These are phyloP conservation scores for Erebia aethiops DNA, from an alignment of 2,888 invertebrate genomes.

Conservation along the genomic window DNA sequence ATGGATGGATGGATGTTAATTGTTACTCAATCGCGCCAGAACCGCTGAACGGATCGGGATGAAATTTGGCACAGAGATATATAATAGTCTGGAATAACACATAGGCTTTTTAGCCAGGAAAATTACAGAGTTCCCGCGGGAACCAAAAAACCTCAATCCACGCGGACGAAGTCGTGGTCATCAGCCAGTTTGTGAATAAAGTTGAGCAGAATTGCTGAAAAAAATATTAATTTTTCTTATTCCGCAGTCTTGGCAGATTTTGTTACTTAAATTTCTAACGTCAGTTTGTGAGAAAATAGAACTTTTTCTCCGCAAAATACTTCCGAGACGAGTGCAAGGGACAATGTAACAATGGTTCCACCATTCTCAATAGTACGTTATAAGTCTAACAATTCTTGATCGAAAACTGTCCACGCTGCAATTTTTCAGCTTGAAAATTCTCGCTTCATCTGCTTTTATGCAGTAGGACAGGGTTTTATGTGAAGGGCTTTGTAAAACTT, in stretches of 20 bases:
- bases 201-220: background rate
- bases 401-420: constrained; percentile 23
- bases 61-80: no score
- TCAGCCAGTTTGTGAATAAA: no score
- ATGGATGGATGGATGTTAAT: no score
- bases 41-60: no score
- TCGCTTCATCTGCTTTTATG: background rate
- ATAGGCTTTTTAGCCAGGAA: no score
- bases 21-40: no score
- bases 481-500: background rate
- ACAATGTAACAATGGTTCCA: constrained; percentile 35
- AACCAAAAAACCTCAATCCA: no score
- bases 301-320: constrained; percentile 28
- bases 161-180: no score
- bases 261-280: constrained; percentile 33
- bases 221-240: constrained; percentile 19
- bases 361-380: constrained; percentile 32
- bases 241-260: constrained; percentile 15
- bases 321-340: constrained; percentile 29
- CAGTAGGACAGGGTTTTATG: background rate
- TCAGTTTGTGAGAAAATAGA: constrained; percentile 30
- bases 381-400: constrained; percentile 30
- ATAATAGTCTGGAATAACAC: no score
- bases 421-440: constrained; percentile 8
- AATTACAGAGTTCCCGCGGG: no score